phyloP scores from a whole-genome alignment of 2,797 vertebrate species.

The Pipistrellus kuhlii region DNA sequence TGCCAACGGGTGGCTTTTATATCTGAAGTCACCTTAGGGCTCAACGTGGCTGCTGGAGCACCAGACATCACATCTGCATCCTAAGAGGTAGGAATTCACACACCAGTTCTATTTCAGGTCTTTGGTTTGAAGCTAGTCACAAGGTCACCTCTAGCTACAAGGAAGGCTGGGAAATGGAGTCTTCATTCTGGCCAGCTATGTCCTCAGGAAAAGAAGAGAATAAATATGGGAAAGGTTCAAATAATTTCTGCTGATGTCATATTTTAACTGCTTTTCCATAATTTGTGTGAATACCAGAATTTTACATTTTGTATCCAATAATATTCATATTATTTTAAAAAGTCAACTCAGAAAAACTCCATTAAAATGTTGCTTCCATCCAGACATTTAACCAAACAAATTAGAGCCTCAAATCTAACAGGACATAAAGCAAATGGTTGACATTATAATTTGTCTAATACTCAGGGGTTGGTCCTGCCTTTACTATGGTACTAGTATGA shows the following conservation, averaged over 20 bases:
- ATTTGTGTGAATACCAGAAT: not conserved
- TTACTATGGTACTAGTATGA: not conserved
- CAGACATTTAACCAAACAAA: conserved; percentile 3
- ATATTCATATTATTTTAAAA: conserved; percentile 13
- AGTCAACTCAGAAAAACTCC: not conserved
- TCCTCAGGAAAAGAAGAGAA: not conserved
- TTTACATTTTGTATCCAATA: conserved; percentile 1
- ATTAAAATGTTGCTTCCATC: not conserved
- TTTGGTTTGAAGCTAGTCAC: not conserved
- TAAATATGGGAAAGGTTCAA: not conserved
- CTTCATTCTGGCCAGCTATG: not conserved
- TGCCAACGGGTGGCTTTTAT: not conserved
- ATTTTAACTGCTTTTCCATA: conserved; percentile 15
- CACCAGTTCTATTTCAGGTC: not conserved
- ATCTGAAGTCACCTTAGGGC: not conserved
- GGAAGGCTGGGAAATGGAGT: not conserved
- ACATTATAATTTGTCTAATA: not conserved
- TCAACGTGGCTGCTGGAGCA: not conserved
- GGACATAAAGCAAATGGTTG: not conserved
- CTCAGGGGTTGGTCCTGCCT: not conserved
- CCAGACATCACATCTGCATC: not conserved
- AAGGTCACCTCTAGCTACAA: not conserved
- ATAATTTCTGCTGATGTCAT: not conserved
- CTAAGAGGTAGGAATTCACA: not conserved
- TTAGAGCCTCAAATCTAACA: not conserved